Base-by-base conservation (phyloP, 1,140 invertebrate genomes). In the Lordiphosa stackelbergi region DNA sequence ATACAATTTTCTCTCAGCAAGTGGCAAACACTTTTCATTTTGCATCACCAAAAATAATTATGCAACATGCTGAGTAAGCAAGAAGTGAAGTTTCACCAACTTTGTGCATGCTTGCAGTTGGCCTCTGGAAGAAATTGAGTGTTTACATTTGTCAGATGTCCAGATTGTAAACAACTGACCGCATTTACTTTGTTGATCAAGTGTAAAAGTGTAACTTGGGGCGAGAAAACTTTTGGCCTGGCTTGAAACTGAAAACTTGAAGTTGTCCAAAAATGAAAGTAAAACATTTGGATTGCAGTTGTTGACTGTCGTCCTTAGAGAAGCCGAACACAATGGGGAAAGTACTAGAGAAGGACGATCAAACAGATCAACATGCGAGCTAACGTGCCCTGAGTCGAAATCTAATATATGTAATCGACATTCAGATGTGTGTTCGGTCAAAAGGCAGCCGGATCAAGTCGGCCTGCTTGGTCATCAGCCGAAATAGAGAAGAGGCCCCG, bases 21-120 rank as follows among this genome's bases (percentile, higher is more conserved):
- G 75, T 81, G 75, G 63, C 75, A 79, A 78, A 6, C 66, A 74
- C 74, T 58, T 70, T 16, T 9, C 11, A 3, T 11, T 56, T 53
- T 22, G 41, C 12, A 36, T 43, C 68, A 46, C 58, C 42, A 56
- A 79, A 78, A 81, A 79, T 79, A 81, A 79, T 79, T 81, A 81
- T 81, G 62, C 66, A 62, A 58, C 41, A 59, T 41, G 43, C 31
- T 53, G 31, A 48, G 35, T 53, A 59, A 40, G 5, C n/a, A 7
- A 40, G 31, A 62, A 60, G 43, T 53, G 40, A 63, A 77, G 78
- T 53, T 78, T 78, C 73, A 51, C 49, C 47, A 53, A 56, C 43
- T 51, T 43, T 53, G 40, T 55, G 49, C 35, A 52, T 48, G 46
- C 35, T 42, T 42, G 19, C 49, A 36, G 34, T 5, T 36, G 35